Percentiles rank a stretch among this genome's conserved stretches.
Conservation (phyloP, 1,140 invertebrate genomes). For the Panagrolaimus sp. region DNA sequence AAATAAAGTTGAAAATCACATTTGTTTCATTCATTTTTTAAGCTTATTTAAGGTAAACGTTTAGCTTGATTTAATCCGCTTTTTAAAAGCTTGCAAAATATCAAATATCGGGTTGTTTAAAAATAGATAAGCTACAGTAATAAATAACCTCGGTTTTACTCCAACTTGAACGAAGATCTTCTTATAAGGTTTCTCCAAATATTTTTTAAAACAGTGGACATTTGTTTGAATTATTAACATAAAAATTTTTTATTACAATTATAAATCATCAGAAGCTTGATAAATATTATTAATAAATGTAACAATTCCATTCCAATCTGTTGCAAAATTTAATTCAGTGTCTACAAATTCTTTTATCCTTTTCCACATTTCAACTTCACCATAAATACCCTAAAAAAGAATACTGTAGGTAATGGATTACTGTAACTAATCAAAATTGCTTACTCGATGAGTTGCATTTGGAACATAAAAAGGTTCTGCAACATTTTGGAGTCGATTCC, state of each 20-base stretch:
- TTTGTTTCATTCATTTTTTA: too few relatives aligned
- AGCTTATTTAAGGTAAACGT: too few relatives aligned
- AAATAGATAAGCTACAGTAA: too few relatives aligned
- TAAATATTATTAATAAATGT: neutral
- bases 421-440: neutral
- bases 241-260: neutral
- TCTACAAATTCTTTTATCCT: conserved; percentile 21
- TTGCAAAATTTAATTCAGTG: neutral
- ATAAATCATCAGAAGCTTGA: neutral
- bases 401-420: neutral
- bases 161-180: neutral
- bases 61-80: too few relatives aligned
- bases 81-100: too few relatives aligned
- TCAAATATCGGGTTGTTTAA: too few relatives aligned
- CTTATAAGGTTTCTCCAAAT: neutral
- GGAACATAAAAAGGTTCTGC: conserved; percentile 20
- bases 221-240: neutral
- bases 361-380: conserved; percentile 30
- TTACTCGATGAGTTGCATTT: conserved; percentile 29
- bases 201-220: neutral
- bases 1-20: too few relatives aligned
- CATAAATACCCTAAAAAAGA: conserved; percentile 27
- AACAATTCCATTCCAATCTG: neutral
- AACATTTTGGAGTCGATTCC: conserved; percentile 26
- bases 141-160: neutral